Conservation (phyloP, 2,797 vertebrate genomes). For the Nothura maculosa region DNA sequence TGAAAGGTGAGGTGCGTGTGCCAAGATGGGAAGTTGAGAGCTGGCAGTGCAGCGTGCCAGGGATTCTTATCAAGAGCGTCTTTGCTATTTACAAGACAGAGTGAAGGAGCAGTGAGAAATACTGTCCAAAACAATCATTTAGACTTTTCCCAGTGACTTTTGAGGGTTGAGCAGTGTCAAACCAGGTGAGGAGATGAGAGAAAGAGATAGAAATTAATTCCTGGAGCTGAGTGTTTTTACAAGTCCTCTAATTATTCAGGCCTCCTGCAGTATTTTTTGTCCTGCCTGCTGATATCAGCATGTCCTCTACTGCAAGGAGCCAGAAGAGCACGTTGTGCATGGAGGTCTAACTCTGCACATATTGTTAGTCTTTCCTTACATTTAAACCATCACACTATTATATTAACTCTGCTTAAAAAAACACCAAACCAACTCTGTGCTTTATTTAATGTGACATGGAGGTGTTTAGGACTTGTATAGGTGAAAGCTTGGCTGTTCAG, state of each 20-base stretch:
- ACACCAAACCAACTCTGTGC: neutral
- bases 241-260: neutral
- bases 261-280: neutral
- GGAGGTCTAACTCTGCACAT: neutral
- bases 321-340: neutral
- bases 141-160: neutral
- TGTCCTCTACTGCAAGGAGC: neutral
- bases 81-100: neutral
- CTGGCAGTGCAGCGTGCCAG: neutral
- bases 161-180: neutral
- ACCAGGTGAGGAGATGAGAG: neutral
- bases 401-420: neutral
- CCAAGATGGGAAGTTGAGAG: neutral
- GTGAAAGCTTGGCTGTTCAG: neutral
- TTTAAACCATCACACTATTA: neutral
- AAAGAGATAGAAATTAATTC: neutral
- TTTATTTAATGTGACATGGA: neutral
- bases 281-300: neutral
- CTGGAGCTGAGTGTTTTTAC: neutral
- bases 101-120: neutral
- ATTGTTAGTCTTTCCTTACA: neutral
- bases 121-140: neutral
- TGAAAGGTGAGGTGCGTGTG: neutral
- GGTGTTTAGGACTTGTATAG: neutral
- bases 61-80: neutral